Evolutionary conservation across 2,888 invertebrate genomes (phyloP).

Genomic region (Abrostola tripartita): DNA sequence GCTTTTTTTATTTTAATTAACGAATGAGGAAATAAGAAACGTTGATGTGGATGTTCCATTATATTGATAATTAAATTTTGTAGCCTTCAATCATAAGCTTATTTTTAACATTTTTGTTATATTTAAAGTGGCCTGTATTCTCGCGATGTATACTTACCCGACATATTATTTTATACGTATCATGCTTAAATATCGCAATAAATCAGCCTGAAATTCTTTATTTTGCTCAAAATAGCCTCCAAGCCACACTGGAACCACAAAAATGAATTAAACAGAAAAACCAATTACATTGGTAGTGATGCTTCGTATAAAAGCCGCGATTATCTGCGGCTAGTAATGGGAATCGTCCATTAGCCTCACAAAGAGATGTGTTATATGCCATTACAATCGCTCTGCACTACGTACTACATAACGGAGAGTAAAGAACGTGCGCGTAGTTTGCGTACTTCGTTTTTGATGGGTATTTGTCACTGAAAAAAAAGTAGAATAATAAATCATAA

Average conservation of each 20-base stretch:
- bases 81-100: too few relatives aligned
- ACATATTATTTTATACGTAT: too few relatives aligned
- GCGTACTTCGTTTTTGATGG: too few relatives aligned
- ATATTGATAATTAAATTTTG: too few relatives aligned
- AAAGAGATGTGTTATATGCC: conserved; percentile 17
- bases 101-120: too few relatives aligned
- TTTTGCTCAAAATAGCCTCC: not conserved
- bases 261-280: conserved; percentile 7
- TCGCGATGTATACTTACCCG: too few relatives aligned
- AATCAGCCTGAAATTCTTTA: not conserved
- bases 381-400: conserved; percentile 19
- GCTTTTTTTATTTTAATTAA: not conserved
- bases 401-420: not conserved
- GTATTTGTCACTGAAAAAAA: too few relatives aligned
- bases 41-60: not conserved
- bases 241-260: conserved; percentile 7
- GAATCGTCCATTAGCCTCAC: conserved; percentile 39
- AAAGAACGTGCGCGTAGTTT: too few relatives aligned
- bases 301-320: conserved; percentile 14
- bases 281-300: conserved; percentile 14
- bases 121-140: too few relatives aligned
- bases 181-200: too few relatives aligned
- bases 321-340: conserved; percentile 35
- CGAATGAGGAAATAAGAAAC: not conserved
- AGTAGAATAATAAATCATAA: too few relatives aligned